A percentile compares a stretch with the other conserved stretches of the same genome.
These are phyloP conservation scores for Heliothis peltigera DNA, from an alignment of 2,888 invertebrate genomes.

Conservation along the genomic window DNA sequence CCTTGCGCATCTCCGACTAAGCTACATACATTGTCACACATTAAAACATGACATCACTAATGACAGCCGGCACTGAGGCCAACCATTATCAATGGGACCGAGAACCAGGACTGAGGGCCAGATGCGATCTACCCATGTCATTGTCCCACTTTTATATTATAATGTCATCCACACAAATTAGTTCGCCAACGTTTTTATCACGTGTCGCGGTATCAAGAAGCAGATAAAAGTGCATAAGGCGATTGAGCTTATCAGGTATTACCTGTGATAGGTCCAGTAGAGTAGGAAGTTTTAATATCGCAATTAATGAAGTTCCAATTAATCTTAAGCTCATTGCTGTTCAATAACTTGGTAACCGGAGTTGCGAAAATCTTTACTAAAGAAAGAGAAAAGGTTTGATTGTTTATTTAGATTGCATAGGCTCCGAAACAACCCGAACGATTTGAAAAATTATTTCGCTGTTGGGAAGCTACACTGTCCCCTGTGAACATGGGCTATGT, in stretches of 20 bases:
- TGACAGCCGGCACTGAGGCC: constrained; percentile 20
- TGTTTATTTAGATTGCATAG: too few species aligned
- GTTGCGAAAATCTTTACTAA: not conserved
- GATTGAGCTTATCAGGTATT: constrained; percentile 9
- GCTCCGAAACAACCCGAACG: too few species aligned
- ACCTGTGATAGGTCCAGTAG: not conserved
- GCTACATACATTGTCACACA: constrained; percentile 41
- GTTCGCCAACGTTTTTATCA: constrained; percentile 49
- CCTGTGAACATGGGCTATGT: too few species aligned
- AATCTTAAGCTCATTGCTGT: not conserved
- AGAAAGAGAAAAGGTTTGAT: too few species aligned
- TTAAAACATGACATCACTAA: constrained; percentile 61
- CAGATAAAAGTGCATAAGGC: constrained; percentile 32
- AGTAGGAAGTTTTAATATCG: not conserved
- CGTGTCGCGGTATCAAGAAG: constrained; percentile 6
- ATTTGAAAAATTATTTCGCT: too few species aligned
- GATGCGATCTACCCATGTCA: constrained; percentile 45
- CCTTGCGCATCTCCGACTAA: constrained; percentile 41
- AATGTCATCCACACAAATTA: constrained; percentile 53
- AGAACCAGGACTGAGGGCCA: constrained; percentile 14
- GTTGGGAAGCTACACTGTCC: too few species aligned
- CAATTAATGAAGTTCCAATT: not conserved
- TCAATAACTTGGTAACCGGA: not conserved
- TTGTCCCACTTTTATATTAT: constrained; percentile 54
- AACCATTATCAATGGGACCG: constrained; percentile 37